Percentiles rank a stretch among this genome's conserved stretches.
Evolutionary conservation across 2,797 vertebrate species (phyloP).

Genomic region (Furcifer pardalis): DNA sequence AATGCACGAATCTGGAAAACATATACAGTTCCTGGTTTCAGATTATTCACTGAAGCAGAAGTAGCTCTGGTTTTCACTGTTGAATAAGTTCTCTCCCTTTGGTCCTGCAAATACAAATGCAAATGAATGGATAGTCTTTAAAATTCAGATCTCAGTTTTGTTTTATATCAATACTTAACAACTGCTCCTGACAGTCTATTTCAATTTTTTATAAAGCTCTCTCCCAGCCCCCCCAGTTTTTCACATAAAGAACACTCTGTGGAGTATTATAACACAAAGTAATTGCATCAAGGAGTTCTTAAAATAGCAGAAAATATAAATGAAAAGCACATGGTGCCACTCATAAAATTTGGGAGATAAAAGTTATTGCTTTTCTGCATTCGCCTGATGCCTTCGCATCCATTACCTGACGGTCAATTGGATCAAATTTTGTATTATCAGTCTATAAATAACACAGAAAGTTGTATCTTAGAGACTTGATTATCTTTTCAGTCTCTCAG

Average conservation of each 20-base stretch:
- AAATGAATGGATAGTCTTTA: constrained; percentile 61
- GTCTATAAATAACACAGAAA: constrained; percentile 18
- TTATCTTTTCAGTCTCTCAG: not conserved
- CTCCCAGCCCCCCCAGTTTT: too few species aligned
- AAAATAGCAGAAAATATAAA: constrained; percentile 70
- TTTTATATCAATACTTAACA: constrained; percentile 56
- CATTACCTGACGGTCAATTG: constrained; percentile 45
- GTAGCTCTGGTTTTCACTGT: constrained; percentile 94
- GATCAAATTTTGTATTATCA: constrained; percentile 17
- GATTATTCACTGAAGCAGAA: constrained; percentile 93
- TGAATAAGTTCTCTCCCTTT: constrained; percentile 95
- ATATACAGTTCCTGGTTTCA: constrained; percentile 95
- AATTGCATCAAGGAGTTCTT: constrained; percentile 53
- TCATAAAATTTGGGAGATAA: constrained; percentile 62
- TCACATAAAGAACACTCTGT: constrained; percentile 46
- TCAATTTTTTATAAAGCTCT: constrained; percentile 52
- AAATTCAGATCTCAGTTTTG: constrained; percentile 60
- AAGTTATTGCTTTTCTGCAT: constrained; percentile 46
- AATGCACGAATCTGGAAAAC: constrained; percentile 98
- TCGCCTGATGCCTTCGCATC: constrained; percentile 45
- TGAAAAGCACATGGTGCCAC: constrained; percentile 50
- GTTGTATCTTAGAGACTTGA: not conserved
- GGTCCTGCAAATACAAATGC: constrained; percentile 83
- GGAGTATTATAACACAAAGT: constrained; percentile 53
- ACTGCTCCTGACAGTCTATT: constrained; percentile 60